Base-by-base conservation (phyloP, 2,113 vertebrate genomes). In the Symphodus melops region DNA sequence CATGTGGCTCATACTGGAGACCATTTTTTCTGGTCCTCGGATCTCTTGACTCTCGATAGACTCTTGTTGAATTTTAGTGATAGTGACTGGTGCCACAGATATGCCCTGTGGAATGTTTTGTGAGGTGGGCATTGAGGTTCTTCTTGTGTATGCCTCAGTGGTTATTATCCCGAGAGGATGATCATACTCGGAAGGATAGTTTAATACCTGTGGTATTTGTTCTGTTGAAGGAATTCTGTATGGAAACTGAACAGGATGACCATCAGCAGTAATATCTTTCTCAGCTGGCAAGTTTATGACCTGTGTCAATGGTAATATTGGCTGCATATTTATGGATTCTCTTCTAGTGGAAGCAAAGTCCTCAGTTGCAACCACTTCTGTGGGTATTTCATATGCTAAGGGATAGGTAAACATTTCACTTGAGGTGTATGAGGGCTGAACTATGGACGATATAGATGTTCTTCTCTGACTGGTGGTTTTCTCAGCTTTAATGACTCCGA, bases 21-120 rank as follows among this genome's bases (percentile, higher is more conserved):
- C 83, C 8, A 95, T 91, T 14, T 95, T 94, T 76, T 92, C 93
- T 78, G 91, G 92, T 83, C 93, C 94, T 79, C 88, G 85, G 66
- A 95, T 87, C 86, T 90, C 89, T 86, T 95, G 93, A 72, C 94
- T 94, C 79, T 95, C 96, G 71, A 94, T 70, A 68, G 94, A 86
- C 90, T 94, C 94, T 68, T 92, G 95, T 91, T 91, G 95, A 77
- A 93, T 87, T 88, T 89, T 82, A 68, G 92, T 92, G 58, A 92
- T 88, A 3, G 90, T 91, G 11, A 93, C 60, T 62, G 92, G 90
- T 57, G 85, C 76, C 23, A 83, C 68, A 46, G 86, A 56, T 58
- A 75, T 60, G 72, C 36, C 25, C 48, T 84, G 74, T 62, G 75
- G 58, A 72, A 89, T 83, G 33, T 91, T 85, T 52, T 79, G 86